Evolutionary conservation across 2,888 invertebrate genomes (phyloP), one percentile per base, ranked within the genome.

Genomic region (Neoitamus cyanurus): DNA sequence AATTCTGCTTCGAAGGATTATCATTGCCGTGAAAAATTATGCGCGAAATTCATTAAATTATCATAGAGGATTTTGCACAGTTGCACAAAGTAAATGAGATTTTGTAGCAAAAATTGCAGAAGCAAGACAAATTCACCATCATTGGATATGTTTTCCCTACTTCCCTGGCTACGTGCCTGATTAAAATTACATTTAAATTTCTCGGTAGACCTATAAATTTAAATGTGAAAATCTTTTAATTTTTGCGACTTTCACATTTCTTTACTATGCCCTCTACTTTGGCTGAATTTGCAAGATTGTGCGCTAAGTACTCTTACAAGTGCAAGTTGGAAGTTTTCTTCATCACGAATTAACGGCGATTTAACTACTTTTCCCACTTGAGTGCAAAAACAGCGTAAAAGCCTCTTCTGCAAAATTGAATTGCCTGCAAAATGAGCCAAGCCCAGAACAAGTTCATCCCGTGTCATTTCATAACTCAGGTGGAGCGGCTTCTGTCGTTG

Each of bases 371-470:
- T 58, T 58, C 58, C 58, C 58, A 58, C 58, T 58, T 58, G 58
- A 11, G 7, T 58, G 58, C 58, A 58, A 58, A 58, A 58, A 58
- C 58, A 11, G 58, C 58, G 25, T 58, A 58, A 58, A 58, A 58
- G 58, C 58, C 58, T 58, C 58, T 58, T 58, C 58, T 58, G 58
- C 58, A 58, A 58, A 58, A 58, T 58, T 58, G 20, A 58, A 58
- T 58, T 58, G 58, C 58, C 58, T 58, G 58, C 58, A 58, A 25
- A 58, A 58, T 58, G 58, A 58, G 70, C 70, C 70, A 70, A 70
- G 70, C 70, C 70, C 70, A 70, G 31, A 70, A 34, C 30, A 31
- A 34, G 30, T 70, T 70, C 58, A 58, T 58, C 58, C 20, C 58
- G 58, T 58, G 58, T 70, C 15, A 70, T 34, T 70, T 70, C 70